phyloP scores from a whole-genome alignment of 2,888 invertebrate species.

The Platypus cylindrus region DNA sequence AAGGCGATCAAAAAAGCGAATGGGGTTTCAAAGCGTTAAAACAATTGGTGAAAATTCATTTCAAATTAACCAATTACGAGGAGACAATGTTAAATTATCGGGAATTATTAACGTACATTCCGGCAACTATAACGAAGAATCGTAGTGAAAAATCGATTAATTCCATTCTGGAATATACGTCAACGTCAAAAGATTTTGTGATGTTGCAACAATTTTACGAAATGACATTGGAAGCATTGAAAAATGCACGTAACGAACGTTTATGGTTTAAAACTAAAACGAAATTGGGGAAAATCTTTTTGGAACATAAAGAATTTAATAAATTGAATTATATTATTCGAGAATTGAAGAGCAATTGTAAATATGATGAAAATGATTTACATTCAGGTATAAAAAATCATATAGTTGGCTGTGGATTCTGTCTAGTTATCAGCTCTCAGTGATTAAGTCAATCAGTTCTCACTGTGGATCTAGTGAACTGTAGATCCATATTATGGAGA shows the following conservation, averaged over 20 bases:
- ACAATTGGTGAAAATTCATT: conserved; percentile 99
- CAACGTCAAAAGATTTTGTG: conserved; percentile 77
- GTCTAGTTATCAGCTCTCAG: too few relatives aligned
- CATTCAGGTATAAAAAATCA: too few relatives aligned
- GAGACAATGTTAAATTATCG: conserved; percentile 62
- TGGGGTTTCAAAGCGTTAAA: conserved; percentile 99
- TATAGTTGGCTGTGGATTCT: too few relatives aligned
- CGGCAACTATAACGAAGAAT: conserved; percentile 95
- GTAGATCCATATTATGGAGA: too few relatives aligned
- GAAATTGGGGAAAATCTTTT: conserved; percentile 93
- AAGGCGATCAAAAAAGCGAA: conserved; percentile 94
- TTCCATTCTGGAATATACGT: conserved; percentile 96
- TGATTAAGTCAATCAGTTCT: too few relatives aligned
- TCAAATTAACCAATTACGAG: conserved; percentile 69
- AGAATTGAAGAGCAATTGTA: conserved; percentile 91
- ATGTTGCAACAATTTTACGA: conserved; percentile 95
- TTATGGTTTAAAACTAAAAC: conserved; percentile 99
- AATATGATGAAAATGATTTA: conserved; percentile 54
- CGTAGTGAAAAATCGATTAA: conserved; percentile 99
- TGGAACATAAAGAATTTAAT: conserved; percentile 84
- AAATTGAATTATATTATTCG: conserved; percentile 89
- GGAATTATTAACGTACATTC: conserved; percentile 90
- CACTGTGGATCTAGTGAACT: too few relatives aligned
- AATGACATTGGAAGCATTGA: conserved; percentile 81
- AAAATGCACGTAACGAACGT: conserved; percentile 96